A percentile compares a stretch with the other conserved stretches of the same genome.
phyloP scores from a whole-genome alignment of 2,797 vertebrate species.

The Poecilia wingei region DNA sequence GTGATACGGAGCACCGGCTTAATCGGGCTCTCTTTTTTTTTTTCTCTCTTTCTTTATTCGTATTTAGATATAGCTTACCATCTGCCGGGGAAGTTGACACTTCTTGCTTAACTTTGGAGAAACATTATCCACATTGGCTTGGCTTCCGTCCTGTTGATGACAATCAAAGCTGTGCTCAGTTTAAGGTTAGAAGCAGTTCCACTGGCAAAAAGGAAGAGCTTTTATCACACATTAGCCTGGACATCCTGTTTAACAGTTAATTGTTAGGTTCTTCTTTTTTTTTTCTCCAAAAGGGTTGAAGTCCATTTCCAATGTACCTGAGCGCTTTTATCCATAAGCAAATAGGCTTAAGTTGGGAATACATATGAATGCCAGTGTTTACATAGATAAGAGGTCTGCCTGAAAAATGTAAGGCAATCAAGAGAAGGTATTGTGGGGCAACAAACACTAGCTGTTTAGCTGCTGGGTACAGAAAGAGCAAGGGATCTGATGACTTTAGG shows the following conservation, averaged over 20 bases:
- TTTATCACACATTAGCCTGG: constrained; percentile 47
- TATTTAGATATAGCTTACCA: constrained; percentile 64
- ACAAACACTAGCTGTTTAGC: background rate
- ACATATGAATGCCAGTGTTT: constrained; percentile 15
- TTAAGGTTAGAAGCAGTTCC: constrained; percentile 4
- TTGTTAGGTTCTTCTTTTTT: background rate
- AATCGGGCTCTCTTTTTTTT: background rate
- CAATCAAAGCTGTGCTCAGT: constrained; percentile 42
- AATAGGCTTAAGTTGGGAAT: background rate
- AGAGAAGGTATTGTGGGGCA: background rate
- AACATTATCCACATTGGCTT: constrained; percentile 60
- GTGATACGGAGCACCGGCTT: background rate
- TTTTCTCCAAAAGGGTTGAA: constrained; percentile 14
- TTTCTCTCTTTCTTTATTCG: background rate
- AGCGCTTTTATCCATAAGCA: background rate
- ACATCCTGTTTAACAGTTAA: constrained; percentile 34
- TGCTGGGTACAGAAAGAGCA: background rate
- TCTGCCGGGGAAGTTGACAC: constrained; percentile 72
- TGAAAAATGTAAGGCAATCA: background rate
- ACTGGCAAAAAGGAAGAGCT: background rate
- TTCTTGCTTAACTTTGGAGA: constrained; percentile 75
- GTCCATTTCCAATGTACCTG: background rate
- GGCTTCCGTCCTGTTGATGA: constrained; percentile 72
- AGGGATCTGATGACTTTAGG: constrained; percentile 24
- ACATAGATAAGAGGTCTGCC: constrained; percentile 22